Evolutionary conservation across 2,113 vertebrate species (phyloP), one percentile per base, ranked within the genome.

Genomic region (Upupa epops): DNA sequence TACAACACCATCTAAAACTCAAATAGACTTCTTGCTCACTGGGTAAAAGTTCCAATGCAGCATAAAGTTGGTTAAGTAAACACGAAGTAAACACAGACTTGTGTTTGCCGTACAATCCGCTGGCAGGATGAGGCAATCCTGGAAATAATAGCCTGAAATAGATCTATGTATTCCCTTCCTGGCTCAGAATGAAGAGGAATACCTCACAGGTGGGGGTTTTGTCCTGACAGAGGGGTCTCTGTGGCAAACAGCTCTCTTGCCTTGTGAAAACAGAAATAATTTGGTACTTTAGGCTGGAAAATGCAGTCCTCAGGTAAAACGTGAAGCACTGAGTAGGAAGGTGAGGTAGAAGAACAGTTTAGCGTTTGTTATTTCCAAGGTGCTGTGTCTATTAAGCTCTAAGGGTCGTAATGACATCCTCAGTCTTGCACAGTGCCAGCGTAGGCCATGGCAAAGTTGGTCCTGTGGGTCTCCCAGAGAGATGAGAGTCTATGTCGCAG

Each of bases 1-100:
- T 97, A 96, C 97, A 96, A 94, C 94, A 97, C 32, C 86, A 74
- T 80, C 32, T 80, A 40, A 93, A 97, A 93, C 92, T 6, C 89
- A 97, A 96, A 97, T n/a, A 95, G 66, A 94, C 42, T 61, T 90
- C 19, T 29, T 93, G 80, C 77, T 90, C 58, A 31, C 24, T 36
- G 51, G 74, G 84, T 74, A 95, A 96, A 92, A 91, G 85, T 92
- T 94, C 83, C 80, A 86, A 95, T 69, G 58, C 19, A 92, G 84
- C 75, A 56, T 34, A 69, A 66, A 10, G 7, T 26, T 60, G 49
- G 28, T 34, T 76, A 78, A 81, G 42, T 83, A 92, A 91, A 94
- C 15, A 69, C 72, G 89, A 89, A 52, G 74, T 28, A 88, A 68
- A 64, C 82, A 85, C 6, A 66, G 60, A 49, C 40, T 92, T 32